phyloP scores from a whole-genome alignment of 1,140 invertebrate species.

The Diorhabda sublineata region DNA sequence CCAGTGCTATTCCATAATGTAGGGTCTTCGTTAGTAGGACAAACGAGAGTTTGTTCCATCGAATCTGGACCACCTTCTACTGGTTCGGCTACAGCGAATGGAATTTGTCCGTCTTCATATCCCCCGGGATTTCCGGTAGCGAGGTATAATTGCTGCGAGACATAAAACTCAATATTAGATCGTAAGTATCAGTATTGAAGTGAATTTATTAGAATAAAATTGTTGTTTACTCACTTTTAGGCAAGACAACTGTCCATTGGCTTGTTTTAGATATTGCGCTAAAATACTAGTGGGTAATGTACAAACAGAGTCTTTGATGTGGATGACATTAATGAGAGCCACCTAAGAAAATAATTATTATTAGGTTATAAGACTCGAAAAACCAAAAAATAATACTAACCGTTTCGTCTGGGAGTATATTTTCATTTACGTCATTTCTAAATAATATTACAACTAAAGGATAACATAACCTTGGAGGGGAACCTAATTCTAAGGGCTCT shows the following conservation, averaged over 20 bases:
- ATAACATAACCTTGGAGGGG: conserved; percentile 67
- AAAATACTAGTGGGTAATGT: conserved; percentile 71
- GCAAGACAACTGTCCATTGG: conserved; percentile 74
- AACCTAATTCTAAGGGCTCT: conserved; percentile 61
- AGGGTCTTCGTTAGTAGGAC: conserved; percentile 38
- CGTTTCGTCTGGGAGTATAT: conserved; percentile 69
- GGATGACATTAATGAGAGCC: conserved; percentile 72
- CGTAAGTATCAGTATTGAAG: conserved; percentile 5
- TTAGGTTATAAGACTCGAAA: neutral
- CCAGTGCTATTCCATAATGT: conserved; percentile 53
- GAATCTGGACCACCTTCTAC: conserved; percentile 38
- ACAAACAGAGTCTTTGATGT: conserved; percentile 73
- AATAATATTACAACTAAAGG: conserved; percentile 70
- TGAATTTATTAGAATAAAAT: neutral
- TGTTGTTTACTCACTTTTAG: conserved; percentile 58
- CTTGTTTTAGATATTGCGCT: conserved; percentile 77
- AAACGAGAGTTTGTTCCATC: conserved; percentile 48
- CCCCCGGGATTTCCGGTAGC: conserved; percentile 61
- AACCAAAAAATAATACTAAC: conserved; percentile 49
- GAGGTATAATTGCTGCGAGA: conserved; percentile 68
- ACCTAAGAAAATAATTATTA: conserved; percentile 52
- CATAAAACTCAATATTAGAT: neutral
- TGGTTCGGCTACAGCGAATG: conserved; percentile 43
- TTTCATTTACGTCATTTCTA: conserved; percentile 56
- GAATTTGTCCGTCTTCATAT: conserved; percentile 50